Conservation (phyloP, 2,888 invertebrate genomes). For the Cheilosia vulpina region DNA sequence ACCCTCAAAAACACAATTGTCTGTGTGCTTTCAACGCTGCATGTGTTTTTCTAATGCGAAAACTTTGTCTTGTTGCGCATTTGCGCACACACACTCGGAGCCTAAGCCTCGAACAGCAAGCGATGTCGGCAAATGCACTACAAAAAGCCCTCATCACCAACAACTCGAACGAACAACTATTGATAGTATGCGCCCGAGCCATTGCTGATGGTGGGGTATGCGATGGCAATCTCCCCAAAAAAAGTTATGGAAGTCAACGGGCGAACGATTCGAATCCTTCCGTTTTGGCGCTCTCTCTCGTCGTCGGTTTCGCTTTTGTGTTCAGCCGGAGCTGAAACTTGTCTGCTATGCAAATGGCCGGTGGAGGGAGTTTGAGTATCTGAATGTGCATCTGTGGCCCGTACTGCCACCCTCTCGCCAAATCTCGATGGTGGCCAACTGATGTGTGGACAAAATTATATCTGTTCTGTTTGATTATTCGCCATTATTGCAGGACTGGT, state of each 20-base stretch:
- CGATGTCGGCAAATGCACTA: slow-evolving; percentile 41
- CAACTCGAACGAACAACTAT: slow-evolving; percentile 59
- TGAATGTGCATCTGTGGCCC: slow-evolving; percentile 35
- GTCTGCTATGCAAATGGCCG: slow-evolving; percentile 66
- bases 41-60: slow-evolving; percentile 59
- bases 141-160: slow-evolving; percentile 32
- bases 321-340: slow-evolving; percentile 25
- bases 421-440: slow-evolving; percentile 59
- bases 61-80: slow-evolving; percentile 72
- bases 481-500: slow-evolving; percentile 62
- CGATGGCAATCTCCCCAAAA: slow-evolving; percentile 43
- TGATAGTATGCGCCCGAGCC: slow-evolving; percentile 55
- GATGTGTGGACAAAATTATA: slow-evolving; percentile 75
- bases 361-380: slow-evolving; percentile 12
- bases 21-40: slow-evolving; percentile 25
- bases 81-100: slow-evolving; percentile 38
- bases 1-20: slow-evolving; percentile 21
- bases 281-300: background rate
- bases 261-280: slow-evolving; percentile 70
- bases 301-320: slow-evolving; percentile 19
- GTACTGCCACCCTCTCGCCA: slow-evolving; percentile 5
- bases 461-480: slow-evolving; percentile 73
- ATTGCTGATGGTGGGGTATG: background rate
- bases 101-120: slow-evolving; percentile 3
- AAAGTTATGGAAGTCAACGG: slow-evolving; percentile 71